Conservation (phyloP, 53 echinoderm and acorn worm genomes). For the Arbacia lixula region DNA sequence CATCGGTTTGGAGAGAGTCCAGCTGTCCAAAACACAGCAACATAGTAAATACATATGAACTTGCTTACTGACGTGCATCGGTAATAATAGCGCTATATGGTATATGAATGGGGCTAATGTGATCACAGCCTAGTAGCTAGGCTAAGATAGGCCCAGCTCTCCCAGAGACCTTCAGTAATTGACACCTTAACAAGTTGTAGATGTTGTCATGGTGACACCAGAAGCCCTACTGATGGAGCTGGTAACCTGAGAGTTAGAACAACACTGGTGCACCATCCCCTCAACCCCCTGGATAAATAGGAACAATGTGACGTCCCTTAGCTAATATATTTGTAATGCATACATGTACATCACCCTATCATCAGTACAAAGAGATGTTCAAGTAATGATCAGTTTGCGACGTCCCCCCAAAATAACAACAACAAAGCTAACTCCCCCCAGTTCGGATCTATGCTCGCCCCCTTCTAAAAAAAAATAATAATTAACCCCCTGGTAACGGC, state of each 20-base stretch:
- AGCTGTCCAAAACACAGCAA: no score
- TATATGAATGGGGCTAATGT: no score
- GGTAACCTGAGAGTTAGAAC: slow-evolving; percentile 44
- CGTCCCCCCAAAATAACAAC: no score
- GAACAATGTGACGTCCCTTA: slow-evolving; percentile 27
- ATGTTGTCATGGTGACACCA: slow-evolving; percentile 25
- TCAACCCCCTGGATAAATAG: slow-evolving; percentile 26
- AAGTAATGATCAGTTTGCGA: slow-evolving; percentile 40
- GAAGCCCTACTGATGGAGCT: slow-evolving; percentile 6
- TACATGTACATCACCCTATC: slow-evolving; percentile 22
- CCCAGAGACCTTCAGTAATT: slow-evolving; percentile 50
- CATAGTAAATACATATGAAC: no score
- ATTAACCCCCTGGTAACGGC: no score
- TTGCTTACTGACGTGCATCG: no score
- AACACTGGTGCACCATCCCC: slow-evolving; percentile 41
- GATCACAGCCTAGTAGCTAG: no score
- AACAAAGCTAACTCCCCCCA: no score
- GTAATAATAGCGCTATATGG: no score
- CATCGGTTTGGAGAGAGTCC: no score
- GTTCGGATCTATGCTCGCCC: no score
- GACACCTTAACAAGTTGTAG: slow-evolving; percentile 55
- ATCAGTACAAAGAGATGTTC: slow-evolving; percentile 27
- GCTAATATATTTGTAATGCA: slow-evolving; percentile 20
- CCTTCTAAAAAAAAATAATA: no score
- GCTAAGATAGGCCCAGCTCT: slow-evolving; percentile 30